Evolutionary conservation across 2,888 invertebrate genomes (phyloP).

Genomic region (Buathra laborator): DNA sequence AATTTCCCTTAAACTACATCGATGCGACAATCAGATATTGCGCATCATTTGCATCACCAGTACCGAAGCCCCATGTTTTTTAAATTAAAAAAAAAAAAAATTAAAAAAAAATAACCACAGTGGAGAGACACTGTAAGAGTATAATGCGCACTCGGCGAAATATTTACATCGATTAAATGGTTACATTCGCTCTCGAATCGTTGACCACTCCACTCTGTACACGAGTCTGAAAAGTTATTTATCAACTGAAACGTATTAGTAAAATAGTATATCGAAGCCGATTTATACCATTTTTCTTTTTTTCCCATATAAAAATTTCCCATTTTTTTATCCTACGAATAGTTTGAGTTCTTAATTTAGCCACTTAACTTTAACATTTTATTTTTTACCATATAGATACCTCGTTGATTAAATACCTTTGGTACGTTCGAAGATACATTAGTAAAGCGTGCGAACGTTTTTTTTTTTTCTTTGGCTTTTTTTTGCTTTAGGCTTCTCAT

Average conservation of each 20-base stretch:
- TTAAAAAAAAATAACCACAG: constrained; percentile 25
- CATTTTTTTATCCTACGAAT: background rate
- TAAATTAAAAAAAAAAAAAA: too few relatives aligned
- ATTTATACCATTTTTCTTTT: background rate
- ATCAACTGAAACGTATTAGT: constrained; percentile 31
- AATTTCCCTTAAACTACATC: constrained; percentile 5
- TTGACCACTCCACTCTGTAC: constrained; percentile 35
- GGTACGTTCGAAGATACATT: constrained; percentile 35
- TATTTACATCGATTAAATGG: constrained; percentile 31
- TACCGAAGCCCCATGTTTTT: constrained; percentile 51
- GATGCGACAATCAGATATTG: background rate
- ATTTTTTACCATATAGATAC: constrained; percentile 23
- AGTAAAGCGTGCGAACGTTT: constrained; percentile 39
- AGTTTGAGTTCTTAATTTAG: constrained; percentile 9
- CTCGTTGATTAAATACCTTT: constrained; percentile 39
- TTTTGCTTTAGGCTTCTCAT: background rate
- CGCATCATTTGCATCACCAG: constrained; percentile 1
- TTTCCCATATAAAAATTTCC: background rate
- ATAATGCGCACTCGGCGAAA: background rate
- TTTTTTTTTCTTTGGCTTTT: constrained; percentile 7
- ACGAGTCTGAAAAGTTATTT: constrained; percentile 44
- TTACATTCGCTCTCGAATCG: constrained; percentile 25
- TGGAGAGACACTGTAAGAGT: constrained; percentile 24
- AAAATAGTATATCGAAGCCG: background rate
- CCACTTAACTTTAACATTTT: constrained; percentile 19